Conservation (phyloP, 2,797 vertebrate genomes). For the Limnodromus scolopaceus region DNA sequence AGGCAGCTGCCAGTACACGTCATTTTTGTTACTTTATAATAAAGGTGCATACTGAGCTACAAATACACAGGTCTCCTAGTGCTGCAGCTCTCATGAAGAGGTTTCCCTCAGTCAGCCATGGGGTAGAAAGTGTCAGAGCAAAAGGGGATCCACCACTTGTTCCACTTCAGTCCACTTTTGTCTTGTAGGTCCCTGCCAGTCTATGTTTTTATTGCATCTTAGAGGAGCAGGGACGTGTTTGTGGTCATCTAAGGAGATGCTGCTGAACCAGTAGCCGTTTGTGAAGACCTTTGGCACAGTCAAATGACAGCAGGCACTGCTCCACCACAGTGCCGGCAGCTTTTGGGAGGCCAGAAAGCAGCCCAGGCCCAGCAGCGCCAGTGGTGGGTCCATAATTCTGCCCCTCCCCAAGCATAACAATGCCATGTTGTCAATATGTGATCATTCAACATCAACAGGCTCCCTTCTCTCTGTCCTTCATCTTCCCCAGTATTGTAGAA, state of each 20-base stretch:
- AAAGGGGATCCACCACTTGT: background rate
- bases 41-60: background rate
- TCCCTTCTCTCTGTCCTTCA: background rate
- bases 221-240: background rate
- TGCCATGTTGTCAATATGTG: constrained; percentile 47
- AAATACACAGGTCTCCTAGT: background rate
- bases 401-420: constrained; percentile 35
- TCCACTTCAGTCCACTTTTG: background rate
- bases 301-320: background rate
- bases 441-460: constrained; percentile 38
- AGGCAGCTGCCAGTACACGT: background rate
- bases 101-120: background rate
- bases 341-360: constrained; percentile 1
- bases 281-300: background rate
- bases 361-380: background rate
- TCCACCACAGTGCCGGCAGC: background rate
- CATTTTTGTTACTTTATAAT: background rate
- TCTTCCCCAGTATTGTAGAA: constrained; percentile 10
- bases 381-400: background rate
- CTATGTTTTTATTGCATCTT: background rate
- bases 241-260: background rate
- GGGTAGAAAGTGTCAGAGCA: background rate
- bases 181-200: background rate
- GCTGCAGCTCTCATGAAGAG: background rate
- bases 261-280: background rate